These are phyloP conservation scores for Oreochromis spilurus DNA, from an alignment of 2,113 vertebrate genomes.

Conservation along the genomic window DNA sequence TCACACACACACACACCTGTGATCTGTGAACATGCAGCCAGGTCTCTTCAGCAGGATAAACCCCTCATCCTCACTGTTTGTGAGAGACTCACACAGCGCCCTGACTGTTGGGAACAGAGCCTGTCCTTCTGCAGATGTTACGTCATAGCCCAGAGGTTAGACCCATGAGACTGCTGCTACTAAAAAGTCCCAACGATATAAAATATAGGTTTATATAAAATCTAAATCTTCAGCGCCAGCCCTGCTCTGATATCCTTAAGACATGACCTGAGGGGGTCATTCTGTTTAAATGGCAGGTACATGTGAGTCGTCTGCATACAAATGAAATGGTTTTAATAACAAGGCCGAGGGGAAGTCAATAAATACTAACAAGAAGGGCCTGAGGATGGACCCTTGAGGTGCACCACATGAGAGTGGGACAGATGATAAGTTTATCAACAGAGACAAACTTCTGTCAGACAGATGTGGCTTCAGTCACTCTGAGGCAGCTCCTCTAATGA, in stretches of 20 bases:
- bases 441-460: background rate
- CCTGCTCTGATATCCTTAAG: background rate
- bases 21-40: background rate
- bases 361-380: fast-evolving
- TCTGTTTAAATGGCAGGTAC: fast-evolving
- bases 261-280: background rate
- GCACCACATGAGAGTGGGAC: fast-evolving
- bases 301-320: fast-evolving
- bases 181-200: too few species aligned
- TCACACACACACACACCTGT: fast-evolving
- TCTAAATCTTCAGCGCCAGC: fast-evolving
- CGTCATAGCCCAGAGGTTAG: too few species aligned
- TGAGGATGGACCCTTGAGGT: background rate
- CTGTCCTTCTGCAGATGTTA: too few species aligned
- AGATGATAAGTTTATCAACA: background rate
- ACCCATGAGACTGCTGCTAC: too few species aligned
- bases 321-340: fast-evolving
- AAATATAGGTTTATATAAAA: too few species aligned
- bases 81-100: fast-evolving
- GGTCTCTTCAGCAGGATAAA: fast-evolving
- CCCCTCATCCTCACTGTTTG: background rate
- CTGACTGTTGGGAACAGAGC: fast-evolving
- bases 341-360: background rate
- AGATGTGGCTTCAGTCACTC: background rate
- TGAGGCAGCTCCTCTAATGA: background rate